Evolutionary conservation across 2,888 invertebrate species (phyloP), one percentile per base, ranked within the genome.

Genomic region (Drosophila barbarae): DNA sequence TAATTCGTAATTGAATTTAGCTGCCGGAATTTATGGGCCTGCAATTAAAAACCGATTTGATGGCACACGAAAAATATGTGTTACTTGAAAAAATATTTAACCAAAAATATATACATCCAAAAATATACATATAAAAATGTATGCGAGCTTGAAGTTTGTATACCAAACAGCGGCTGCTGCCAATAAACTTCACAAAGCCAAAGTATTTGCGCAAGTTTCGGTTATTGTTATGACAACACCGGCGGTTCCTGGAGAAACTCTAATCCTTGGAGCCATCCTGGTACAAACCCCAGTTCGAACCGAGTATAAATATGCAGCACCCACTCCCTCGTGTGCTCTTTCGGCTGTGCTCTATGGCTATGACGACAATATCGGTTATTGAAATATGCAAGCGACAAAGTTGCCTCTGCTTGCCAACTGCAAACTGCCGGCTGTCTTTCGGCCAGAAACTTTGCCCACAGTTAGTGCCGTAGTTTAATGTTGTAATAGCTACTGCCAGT

Each of bases 171-270:
- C 32, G n/a, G 5, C 9, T 10, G 42, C 51, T 60, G 38, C 71
- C 73, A 44, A 69, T 67, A 71, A 73, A 76, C 69, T 76, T 73
- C n/a, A 39, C 69, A 71, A 64, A 66, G 63, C 68, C 64, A 63
- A 54, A 46, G 63, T 54, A 58, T 57, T 70, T 69, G 57, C 13
- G 23, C 64, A 76, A 76, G 72, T 72, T 73, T 73, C 35, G 50
- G 72, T 72, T 72, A 74, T 74, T 77, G 80, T 77, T 80, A 60
- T 80, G 74, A 57, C 69, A 63, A 72, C 61, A 69, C 58, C 58
- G 44, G 50, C 54, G 47, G 56, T 47, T 44, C 52, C 32, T 9
- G 7, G 23, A n/a, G 23, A 41, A 41, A 41, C 41, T 23, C 21
- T 3, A 21, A 18, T 32, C 10, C 15, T 9, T 3, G 15, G n/a